A percentile compares a stretch with the other conserved stretches of the same genome.
Evolutionary conservation across 1,140 invertebrate species (phyloP).

Genomic region (Drosophila sechellia): DNA sequence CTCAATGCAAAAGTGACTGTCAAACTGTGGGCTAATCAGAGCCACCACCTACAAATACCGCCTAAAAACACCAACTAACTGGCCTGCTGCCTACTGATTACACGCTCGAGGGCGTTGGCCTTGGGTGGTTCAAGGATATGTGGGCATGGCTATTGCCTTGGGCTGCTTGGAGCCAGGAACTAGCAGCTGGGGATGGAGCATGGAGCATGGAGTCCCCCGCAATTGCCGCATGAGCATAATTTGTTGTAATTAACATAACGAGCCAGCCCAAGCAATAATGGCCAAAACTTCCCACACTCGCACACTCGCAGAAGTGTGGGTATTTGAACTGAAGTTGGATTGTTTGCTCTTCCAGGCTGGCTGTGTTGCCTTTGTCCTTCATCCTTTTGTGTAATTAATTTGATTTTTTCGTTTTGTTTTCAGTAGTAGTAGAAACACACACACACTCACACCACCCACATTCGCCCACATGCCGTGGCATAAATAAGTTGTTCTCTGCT

Average conservation of each 20-base stretch:
- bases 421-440: slow-evolving; percentile 1
- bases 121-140: slow-evolving; percentile 1
- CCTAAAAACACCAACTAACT: neutral
- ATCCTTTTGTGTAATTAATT: slow-evolving; percentile 79
- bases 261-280: slow-evolving; percentile 77
- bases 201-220: slow-evolving; percentile 18
- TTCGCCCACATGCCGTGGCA: slow-evolving; percentile 8
- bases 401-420: slow-evolving; percentile 48
- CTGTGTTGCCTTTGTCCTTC: slow-evolving; percentile 42
- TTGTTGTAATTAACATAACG: slow-evolving; percentile 83
- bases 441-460: neutral
- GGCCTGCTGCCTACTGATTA: slow-evolving; percentile 27
- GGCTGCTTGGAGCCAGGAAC: neutral
- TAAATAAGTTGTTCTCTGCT: slow-evolving; percentile 45
- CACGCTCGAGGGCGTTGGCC: slow-evolving; percentile 9
- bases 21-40: slow-evolving; percentile 16
- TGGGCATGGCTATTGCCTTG: neutral
- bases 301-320: slow-evolving; percentile 15
- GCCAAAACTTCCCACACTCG: slow-evolving; percentile 54
- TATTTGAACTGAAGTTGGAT: slow-evolving; percentile 41
- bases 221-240: slow-evolving; percentile 78
- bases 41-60: neutral
- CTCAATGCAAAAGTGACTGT: slow-evolving; percentile 8
- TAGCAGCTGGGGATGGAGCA: neutral
- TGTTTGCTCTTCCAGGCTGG: slow-evolving; percentile 50